Base-by-base conservation (phyloP, 2,888 invertebrate species). In the Latrodectus hesperus region DNA sequence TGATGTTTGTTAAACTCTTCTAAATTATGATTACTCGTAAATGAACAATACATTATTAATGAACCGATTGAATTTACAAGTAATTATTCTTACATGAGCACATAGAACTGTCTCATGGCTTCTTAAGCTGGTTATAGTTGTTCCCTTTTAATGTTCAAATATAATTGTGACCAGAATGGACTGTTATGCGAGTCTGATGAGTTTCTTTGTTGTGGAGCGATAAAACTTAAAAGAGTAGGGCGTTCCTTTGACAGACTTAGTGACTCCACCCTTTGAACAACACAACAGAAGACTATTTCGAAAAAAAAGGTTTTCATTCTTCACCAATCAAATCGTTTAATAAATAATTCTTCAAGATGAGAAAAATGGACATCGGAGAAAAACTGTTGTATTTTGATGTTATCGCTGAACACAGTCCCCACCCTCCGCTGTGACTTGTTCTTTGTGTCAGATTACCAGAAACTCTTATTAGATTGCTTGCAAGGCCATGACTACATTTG, bases 261-360 rank as follows among this genome's bases (percentile, higher is more conserved):
- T 12, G 60, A 60, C 60, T 60, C 60, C 60, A 60, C 60, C 60
- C 60, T 60, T 60, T 60, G n/a, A 60, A 60, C 38, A 38, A 38
- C 1, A 38, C 38, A 38, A 38, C 38, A 1, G 38, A 38, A 38
- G 38, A 38, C 38, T 38, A 38, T 38, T 38, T 38, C 38, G 38
- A 38, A n/a, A n/a, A 55, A 55, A 55, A 60, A 60, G 60, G 12
- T n/a, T n/a, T 60, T 60, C n/a, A 16, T 60, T 60, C n/a, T 60
- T 60, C 14, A n/a, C n/a, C 60, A 60, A 60, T 60, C 60, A 60
- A 60, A 60, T 60, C n/a, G 60, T n/a, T 60, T 60, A 60, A 60
- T 60, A 60, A 60, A 60, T 60, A 60, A 60, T 60, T n/a, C 60
- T 60, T 60, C n/a, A 16, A n/a, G n/a, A 60, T 60, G 60, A 60